Base-by-base conservation (phyloP, 2,888 invertebrate genomes). In the Dicycla oo region DNA sequence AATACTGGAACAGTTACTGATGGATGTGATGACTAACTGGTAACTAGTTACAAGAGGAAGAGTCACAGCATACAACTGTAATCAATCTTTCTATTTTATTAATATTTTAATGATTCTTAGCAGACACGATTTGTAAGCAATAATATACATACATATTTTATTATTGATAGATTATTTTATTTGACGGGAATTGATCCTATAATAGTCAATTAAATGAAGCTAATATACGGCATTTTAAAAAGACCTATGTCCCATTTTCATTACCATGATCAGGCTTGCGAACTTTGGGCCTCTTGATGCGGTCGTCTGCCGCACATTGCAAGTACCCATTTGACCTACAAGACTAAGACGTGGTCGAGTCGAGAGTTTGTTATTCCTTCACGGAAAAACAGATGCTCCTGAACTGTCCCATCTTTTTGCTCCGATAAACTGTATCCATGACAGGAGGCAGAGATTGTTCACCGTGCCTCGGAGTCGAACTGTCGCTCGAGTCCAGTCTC, bases 1-100 rank as follows among this genome's bases (percentile, higher is more conserved):
- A 82, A 73, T 69, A 47, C 51, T 67, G 63, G 68, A 78, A 82
- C 83, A 66, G 74, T 82, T 73, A 64, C 64, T 63, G 78, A 79
- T 69, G 53, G 34, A 56, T 54, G 73, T 71, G 83, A 82, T 80
- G 83, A 79, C 66, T 81, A 81, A 80, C 49, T 56, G 43, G n/a
- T n/a, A 10, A 57, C 56, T 51, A 51, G 49, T 47, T 58, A 47
- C 83, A 51, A 65, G 51, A 18, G 18, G 60, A 57, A 30, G 18
- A 30, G 30, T 65, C 73, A 56, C 45, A 81, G 57, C 65, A 40
- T 58, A 68, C 79, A 69, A 65, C 53, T 54, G 66, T 79, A 54
- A 79, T 79, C 58, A 60, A 60, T 62, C 15, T 49, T 60, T 76
- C 73, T 66, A 63, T 72, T 76, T 78, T 66, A 63, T 72, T 62